Percentiles rank a stretch among this genome's conserved stretches.
phyloP scores from a whole-genome alignment of 1,140 invertebrate genomes.

The Drosophila tani region DNA sequence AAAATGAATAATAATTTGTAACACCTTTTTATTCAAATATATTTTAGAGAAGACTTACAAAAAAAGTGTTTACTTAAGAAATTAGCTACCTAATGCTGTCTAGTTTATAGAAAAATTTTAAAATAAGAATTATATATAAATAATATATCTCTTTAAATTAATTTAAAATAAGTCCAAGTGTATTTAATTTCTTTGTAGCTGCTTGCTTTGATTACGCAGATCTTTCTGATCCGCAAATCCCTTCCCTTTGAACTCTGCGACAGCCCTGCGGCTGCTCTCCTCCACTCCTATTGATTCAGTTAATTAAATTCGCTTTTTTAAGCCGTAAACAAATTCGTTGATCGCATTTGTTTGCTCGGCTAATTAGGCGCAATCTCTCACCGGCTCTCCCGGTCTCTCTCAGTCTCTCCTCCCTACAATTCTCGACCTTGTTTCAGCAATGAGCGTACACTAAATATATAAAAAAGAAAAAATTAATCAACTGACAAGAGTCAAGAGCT shows the following conservation, averaged over 20 bases:
- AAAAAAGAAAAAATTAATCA: conserved; percentile 32
- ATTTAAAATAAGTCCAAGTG: neutral
- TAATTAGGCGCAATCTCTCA: conserved; percentile 54
- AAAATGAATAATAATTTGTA: too few species aligned
- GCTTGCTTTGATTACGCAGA: conserved; percentile 55
- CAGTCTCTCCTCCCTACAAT: neutral
- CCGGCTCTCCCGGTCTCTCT: neutral
- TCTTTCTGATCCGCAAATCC: conserved; percentile 36
- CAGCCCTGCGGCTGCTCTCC: conserved; percentile 4
- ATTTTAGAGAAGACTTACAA: too few species aligned
- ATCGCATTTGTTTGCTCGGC: conserved; percentile 45
- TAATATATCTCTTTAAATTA: neutral
- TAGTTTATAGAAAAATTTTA: too few species aligned
- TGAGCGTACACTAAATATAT: conserved; percentile 3
- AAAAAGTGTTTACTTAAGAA: too few species aligned
- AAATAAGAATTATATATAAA: too few species aligned
- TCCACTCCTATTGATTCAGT: conserved; percentile 59
- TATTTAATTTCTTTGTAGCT: neutral
- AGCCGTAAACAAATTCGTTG: conserved; percentile 33
- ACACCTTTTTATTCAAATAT: too few species aligned
- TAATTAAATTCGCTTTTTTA: conserved; percentile 69
- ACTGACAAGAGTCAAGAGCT: conserved; percentile 44
- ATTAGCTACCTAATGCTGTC: too few species aligned
- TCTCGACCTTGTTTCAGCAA: conserved; percentile 36
- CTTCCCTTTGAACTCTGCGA: conserved; percentile 57